These are phyloP conservation scores for Pteronura brasiliensis DNA, from an alignment of 2,113 vertebrate genomes.

Conservation along the genomic window DNA sequence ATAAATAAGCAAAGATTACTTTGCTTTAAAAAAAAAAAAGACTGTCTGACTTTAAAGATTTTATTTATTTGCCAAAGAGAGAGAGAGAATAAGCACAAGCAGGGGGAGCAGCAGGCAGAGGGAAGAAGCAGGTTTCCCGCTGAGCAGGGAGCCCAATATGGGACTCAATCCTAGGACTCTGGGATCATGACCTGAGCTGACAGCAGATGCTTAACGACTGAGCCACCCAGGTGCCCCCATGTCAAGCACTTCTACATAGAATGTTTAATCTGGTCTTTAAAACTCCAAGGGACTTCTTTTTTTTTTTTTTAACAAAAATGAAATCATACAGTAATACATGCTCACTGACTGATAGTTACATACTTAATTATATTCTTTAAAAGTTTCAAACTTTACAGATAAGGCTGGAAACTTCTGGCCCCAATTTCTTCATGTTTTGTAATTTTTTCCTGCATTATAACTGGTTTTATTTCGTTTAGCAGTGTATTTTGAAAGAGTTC, in stretches of 20 bases:
- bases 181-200: too few species aligned
- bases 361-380: background rate
- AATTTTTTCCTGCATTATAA: background rate
- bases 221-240: background rate
- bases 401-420: background rate
- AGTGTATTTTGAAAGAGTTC: background rate
- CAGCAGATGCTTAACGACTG: too few species aligned
- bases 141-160: too few species aligned
- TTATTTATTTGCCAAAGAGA: too few species aligned
- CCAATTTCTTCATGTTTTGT: background rate
- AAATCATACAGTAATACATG: background rate
- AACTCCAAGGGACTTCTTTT: background rate
- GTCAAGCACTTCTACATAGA: background rate
- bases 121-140: too few species aligned
- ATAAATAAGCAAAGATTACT: too few species aligned
- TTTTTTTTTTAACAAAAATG: slow-evolving; percentile 4
- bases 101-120: too few species aligned
- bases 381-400: background rate
- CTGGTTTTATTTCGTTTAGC: background rate
- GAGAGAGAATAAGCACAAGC: too few species aligned
- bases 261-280: background rate
- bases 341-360: background rate
- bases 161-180: too few species aligned
- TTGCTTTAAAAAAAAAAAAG: too few species aligned
- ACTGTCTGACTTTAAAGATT: too few species aligned